Percentiles rank a stretch among this genome's conserved stretches.
Conservation (phyloP, 2,113 vertebrate species). For the Leucopternis melanops region DNA sequence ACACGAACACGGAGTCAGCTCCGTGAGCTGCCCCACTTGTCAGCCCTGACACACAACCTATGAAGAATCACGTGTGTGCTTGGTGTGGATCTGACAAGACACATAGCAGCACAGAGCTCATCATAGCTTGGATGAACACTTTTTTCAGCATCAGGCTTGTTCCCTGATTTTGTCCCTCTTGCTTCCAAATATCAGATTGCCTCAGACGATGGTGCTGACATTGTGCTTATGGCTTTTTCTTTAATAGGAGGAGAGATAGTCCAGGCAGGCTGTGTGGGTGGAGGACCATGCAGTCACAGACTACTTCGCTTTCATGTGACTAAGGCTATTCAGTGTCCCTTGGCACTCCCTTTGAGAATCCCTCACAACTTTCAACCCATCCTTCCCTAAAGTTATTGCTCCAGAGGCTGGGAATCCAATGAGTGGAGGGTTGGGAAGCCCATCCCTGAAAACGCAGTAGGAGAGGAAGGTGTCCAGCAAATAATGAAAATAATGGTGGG, state of each 20-base stretch:
- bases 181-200: neutral
- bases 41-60: neutral
- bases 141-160: neutral
- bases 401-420: neutral
- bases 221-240: neutral
- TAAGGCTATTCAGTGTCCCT: neutral
- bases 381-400: neutral
- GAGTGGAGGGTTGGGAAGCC: neutral
- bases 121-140: neutral
- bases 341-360: neutral
- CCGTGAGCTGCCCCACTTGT: neutral
- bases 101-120: neutral
- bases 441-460: neutral
- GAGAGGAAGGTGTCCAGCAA: neutral
- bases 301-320: neutral
- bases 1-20: neutral
- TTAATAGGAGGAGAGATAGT: neutral
- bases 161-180: neutral
- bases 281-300: neutral
- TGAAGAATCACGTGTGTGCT: neutral
- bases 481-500: neutral
- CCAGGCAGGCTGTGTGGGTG: neutral
- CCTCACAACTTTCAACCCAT: neutral
- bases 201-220: neutral
- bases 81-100: neutral